Base-by-base conservation (phyloP, 2,113 vertebrate genomes). In the Hipposideros armiger region DNA sequence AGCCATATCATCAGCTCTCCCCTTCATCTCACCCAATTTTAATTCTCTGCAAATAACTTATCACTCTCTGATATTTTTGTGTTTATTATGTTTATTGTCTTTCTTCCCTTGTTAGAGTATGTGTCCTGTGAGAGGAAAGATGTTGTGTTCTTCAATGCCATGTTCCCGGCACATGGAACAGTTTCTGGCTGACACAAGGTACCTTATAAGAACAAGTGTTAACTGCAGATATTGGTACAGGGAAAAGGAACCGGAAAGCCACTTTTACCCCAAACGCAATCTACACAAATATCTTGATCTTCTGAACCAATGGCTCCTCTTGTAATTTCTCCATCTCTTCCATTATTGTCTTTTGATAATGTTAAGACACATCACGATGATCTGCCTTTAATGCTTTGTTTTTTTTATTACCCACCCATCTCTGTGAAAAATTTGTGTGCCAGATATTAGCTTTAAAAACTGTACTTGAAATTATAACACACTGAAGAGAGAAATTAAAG, bases 1-100 rank as follows among this genome's bases (percentile, higher is more conserved):
- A 85, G 67, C n/a, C 30, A 82, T 9, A 19, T 4, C 15, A 11
- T 45, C 14, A 11, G 45, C 11, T 32, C 36, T 87, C 62, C 47
- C 52, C 77, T 87, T 90, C 15, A n/a, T 64, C 11, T 95, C 87
- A 69, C 4, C 11, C 42, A 73, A 3, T 78, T 96, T 87, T 83
- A 87, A 95, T 58, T 84, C 36, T 92, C 30, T 70, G 45, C 70
- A 87, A 83, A 84, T 83, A 69, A 64, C 70, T 47, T 40, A 30
- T 78, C 26, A 72, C 30, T 62, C 24, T 64, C 54, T 80, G 42
- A 58, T 95, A 81, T 45, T 82, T 95, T 70, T 82, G 26, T 82
- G 30, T 66, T 77, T 89, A n/a, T 62, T 96, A 28, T 17, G 24
- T 17, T 76, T 66, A 80, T 60, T 62, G 26, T 52, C n/a, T 74